These are phyloP conservation scores for Syngnathus typhle DNA, from an alignment of 2,113 vertebrate species.

Conservation along the genomic window DNA sequence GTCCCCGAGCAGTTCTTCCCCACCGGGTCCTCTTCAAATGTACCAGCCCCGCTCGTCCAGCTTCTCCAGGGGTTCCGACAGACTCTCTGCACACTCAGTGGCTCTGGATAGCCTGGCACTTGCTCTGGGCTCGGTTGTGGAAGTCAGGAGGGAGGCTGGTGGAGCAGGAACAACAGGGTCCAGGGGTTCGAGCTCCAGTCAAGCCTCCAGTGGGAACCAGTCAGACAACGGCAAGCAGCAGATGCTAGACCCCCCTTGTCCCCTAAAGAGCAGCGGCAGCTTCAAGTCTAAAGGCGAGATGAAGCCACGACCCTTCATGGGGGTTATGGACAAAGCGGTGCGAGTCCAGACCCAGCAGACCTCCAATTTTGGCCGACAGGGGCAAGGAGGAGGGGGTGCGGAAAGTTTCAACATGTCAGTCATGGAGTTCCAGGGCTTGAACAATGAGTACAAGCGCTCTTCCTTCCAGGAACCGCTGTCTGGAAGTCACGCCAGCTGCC, in stretches of 20 bases:
- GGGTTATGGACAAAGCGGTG: conserved; percentile 90
- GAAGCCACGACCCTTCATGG: conserved; percentile 87
- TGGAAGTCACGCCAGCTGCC: conserved; percentile 36
- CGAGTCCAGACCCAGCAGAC: conserved; percentile 78
- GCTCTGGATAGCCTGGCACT: conserved; percentile 52
- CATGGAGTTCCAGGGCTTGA: conserved; percentile 63
- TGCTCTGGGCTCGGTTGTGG: conserved; percentile 48
- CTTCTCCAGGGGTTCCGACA: conserved; percentile 71
- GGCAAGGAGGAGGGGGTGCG: conserved; percentile 44
- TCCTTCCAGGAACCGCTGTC: conserved; percentile 59
- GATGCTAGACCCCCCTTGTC: conserved; percentile 65
- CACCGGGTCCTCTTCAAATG: conserved; percentile 41
- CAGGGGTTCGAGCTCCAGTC: conserved; percentile 78
- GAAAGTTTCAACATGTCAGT: conserved; percentile 52
- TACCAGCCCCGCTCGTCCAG: conserved; percentile 62
- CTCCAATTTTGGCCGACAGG: conserved; percentile 71
- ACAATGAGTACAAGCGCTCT: conserved; percentile 56
- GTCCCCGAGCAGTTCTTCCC: conserved; percentile 60
- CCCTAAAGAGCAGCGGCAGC: conserved; percentile 67
- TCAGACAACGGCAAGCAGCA: conserved; percentile 73
- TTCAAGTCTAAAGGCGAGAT: conserved; percentile 70
- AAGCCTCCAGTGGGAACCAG: conserved; percentile 77
- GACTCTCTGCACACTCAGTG: conserved; percentile 58
- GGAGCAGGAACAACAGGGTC: conserved; percentile 65
- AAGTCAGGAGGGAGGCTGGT: conserved; percentile 64